A percentile compares a stretch with the other conserved stretches of the same genome.
Conservation (phyloP, 2,888 invertebrate genomes). For the Zhuqinia jingwanae region DNA sequence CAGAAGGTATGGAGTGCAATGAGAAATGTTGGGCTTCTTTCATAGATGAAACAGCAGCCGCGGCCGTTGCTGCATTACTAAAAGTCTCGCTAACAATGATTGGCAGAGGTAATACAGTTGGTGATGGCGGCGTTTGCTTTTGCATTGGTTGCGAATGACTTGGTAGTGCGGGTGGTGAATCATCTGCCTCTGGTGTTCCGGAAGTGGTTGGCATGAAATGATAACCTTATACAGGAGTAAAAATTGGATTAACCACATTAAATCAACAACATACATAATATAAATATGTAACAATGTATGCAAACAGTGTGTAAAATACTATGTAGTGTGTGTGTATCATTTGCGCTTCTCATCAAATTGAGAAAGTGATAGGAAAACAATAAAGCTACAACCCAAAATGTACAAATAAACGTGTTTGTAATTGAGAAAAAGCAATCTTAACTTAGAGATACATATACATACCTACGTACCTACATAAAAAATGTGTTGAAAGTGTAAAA, state of each 20-base stretch:
- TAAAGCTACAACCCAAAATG: too few species aligned
- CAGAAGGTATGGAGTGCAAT: conserved; percentile 49
- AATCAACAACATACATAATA: conserved; percentile 39
- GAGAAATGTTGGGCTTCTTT: conserved; percentile 66
- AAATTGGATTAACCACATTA: conserved; percentile 21
- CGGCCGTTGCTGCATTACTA: conserved; percentile 53
- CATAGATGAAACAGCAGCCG: conserved; percentile 41
- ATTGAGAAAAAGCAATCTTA: too few species aligned
- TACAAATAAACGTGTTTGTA: too few species aligned
- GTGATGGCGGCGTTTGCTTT: conserved; percentile 62
- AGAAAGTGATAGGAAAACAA: too few species aligned
- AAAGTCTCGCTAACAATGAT: conserved; percentile 73
- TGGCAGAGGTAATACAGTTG: conserved; percentile 66
- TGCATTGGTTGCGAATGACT: conserved; percentile 61
- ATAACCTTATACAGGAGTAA: conserved; percentile 62
- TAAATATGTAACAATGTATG: neutral
- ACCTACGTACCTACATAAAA: too few species aligned
- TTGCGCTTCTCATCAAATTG: too few species aligned
- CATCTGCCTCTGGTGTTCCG: conserved; percentile 71
- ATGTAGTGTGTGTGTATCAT: too few species aligned
- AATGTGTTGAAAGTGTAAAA: too few species aligned
- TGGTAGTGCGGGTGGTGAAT: conserved; percentile 63
- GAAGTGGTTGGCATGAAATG: conserved; percentile 72
- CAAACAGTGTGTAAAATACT: too few species aligned
- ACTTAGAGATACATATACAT: too few species aligned